Conservation (phyloP, 2,888 invertebrate genomes). For the Carcina quercana region DNA sequence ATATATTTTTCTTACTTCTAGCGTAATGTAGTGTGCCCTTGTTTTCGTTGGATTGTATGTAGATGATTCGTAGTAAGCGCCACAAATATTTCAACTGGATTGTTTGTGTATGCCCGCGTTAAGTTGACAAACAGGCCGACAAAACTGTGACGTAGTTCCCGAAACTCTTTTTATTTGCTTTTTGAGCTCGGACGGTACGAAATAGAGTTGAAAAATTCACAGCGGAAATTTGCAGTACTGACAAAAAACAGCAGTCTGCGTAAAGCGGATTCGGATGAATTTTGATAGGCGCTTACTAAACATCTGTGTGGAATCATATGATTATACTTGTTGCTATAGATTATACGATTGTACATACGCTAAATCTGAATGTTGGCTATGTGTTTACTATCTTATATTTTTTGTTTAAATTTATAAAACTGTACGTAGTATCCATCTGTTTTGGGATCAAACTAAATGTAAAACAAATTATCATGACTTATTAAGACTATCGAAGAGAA, state of each 20-base stretch:
- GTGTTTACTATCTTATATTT: slow-evolving; percentile 10
- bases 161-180: neutral
- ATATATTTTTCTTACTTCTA: slow-evolving; percentile 72
- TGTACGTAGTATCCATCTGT: slow-evolving; percentile 43
- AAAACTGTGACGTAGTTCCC: neutral
- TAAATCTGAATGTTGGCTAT: slow-evolving; percentile 21
- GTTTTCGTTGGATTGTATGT: slow-evolving; percentile 28
- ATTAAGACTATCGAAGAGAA: slow-evolving; percentile 17
- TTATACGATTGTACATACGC: slow-evolving; percentile 29
- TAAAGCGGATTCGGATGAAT: too few species aligned
- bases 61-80: slow-evolving; percentile 19
- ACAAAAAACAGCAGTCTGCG: neutral
- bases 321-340: slow-evolving; percentile 30
- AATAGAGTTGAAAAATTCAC: slow-evolving; percentile 3
- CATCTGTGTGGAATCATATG: slow-evolving; percentile 25
- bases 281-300: slow-evolving; percentile 23
- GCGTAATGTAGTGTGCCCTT: slow-evolving; percentile 43
- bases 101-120: neutral
- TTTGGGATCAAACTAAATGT: slow-evolving; percentile 59
- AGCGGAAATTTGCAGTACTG: neutral
- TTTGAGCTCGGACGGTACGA: neutral
- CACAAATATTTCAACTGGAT: neutral
- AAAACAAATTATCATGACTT: slow-evolving; percentile 18
- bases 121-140: neutral
- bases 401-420: slow-evolving; percentile 20